Conservation (phyloP, 2,888 invertebrate species). For the Drosophila tripunctata region DNA sequence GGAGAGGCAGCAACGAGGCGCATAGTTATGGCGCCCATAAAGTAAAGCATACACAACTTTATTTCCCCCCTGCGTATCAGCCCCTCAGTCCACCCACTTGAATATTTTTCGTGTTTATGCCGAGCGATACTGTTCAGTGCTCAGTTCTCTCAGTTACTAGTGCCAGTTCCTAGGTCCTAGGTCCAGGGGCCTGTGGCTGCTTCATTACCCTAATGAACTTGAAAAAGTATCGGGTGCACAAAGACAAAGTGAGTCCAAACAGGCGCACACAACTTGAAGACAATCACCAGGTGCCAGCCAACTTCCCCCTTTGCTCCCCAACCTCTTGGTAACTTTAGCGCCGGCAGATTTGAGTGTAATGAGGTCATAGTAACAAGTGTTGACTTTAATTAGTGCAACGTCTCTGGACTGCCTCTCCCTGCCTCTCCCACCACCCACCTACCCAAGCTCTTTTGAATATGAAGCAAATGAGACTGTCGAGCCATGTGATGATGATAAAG, state of each 20-base stretch:
- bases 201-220: slow-evolving; percentile 79
- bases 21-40: slow-evolving; percentile 67
- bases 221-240: slow-evolving; percentile 77
- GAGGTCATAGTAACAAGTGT: slow-evolving; percentile 77
- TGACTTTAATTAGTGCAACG: slow-evolving; percentile 74
- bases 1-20: slow-evolving; percentile 32
- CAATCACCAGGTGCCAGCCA: slow-evolving; percentile 63
- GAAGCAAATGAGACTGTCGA: slow-evolving; percentile 35
- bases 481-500: slow-evolving; percentile 48
- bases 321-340: slow-evolving; percentile 38
- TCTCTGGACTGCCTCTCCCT: slow-evolving; percentile 1
- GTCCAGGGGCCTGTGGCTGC: slow-evolving; percentile 57
- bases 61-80: too few relatives aligned
- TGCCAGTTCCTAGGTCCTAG: slow-evolving; percentile 10
- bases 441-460: slow-evolving; percentile 28
- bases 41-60: slow-evolving; percentile 59
- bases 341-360: slow-evolving; percentile 72
- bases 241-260: slow-evolving; percentile 57
- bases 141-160: neutral
- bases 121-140: slow-evolving; percentile 5
- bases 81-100: too few relatives aligned
- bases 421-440: neutral
- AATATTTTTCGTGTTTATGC: slow-evolving; percentile 21
- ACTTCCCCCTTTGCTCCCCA: neutral
- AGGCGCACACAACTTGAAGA: slow-evolving; percentile 47